Percentiles rank a stretch among this genome's conserved stretches.
These are phyloP conservation scores for Tamias sibiricus DNA, from an alignment of 2,113 vertebrate species.

Conservation along the genomic window DNA sequence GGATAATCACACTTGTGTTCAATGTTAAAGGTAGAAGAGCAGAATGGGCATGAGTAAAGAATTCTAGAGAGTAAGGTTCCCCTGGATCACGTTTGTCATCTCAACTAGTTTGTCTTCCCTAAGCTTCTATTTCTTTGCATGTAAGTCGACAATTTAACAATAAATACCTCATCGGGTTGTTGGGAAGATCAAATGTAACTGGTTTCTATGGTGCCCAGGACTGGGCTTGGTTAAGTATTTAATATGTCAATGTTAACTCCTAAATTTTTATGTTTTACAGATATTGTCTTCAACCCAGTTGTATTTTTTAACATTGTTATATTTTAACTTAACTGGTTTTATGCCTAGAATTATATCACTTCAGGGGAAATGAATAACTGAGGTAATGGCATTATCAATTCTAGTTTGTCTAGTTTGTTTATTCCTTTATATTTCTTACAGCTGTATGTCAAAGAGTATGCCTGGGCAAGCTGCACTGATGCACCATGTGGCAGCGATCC, in stretches of 20 bases:
- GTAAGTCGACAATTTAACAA: not conserved
- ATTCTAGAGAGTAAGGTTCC: not conserved
- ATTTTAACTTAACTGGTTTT: conserved; percentile 5
- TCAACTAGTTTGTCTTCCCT: not conserved
- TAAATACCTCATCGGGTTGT: not conserved
- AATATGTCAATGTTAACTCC: not conserved
- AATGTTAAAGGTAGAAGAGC: not conserved
- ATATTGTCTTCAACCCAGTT: conserved; percentile 1
- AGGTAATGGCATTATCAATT: not conserved
- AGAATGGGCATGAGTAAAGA: not conserved
- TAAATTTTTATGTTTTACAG: conserved; percentile 34
- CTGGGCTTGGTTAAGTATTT: not conserved
- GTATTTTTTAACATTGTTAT: conserved; percentile 39
- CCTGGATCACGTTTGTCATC: not conserved
- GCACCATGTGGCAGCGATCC: not conserved
- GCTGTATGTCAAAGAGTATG: not conserved
- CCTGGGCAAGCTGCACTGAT: not conserved
- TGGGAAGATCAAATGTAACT: not conserved
- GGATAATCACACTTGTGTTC: not conserved
- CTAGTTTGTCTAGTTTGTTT: not conserved
- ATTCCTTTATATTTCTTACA: not conserved
- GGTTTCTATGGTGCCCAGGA: not conserved
- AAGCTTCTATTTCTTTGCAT: not conserved
- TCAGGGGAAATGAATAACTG: not conserved
- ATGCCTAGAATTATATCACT: conserved; percentile 14